A percentile compares a stretch with the other conserved stretches of the same genome.
Evolutionary conservation across 2,113 vertebrate species (phyloP).

Genomic region (Amphilophus citrinellus): DNA sequence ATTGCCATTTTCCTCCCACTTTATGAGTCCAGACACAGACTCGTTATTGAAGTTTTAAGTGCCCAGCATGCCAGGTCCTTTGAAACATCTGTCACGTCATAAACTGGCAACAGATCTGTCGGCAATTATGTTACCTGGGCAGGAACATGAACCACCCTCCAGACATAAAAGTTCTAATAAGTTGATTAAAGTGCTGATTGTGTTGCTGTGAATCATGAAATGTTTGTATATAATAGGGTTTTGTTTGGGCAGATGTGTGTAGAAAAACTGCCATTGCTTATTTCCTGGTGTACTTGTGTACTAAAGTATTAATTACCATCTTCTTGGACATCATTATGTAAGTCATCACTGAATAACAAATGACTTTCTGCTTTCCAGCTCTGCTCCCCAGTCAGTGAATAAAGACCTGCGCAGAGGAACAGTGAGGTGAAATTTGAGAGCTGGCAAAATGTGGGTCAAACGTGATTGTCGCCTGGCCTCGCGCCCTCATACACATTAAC

Average conservation of each 20-base stretch:
- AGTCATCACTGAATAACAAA: not conserved
- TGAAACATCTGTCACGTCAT: constrained; percentile 61
- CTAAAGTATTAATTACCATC: not conserved
- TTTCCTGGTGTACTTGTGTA: not conserved
- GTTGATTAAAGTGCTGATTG: not conserved
- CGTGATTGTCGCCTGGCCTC: constrained; percentile 65
- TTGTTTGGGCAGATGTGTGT: not conserved
- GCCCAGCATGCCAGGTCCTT: constrained; percentile 36
- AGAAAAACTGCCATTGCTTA: not conserved
- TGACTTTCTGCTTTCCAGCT: constrained; percentile 25
- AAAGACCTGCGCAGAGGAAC: constrained; percentile 23
- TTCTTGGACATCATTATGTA: not conserved
- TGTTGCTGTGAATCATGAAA: not conserved
- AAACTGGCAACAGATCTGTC: constrained; percentile 53
- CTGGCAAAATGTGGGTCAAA: constrained; percentile 78
- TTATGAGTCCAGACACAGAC: constrained; percentile 42
- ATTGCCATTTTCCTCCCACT: constrained; percentile 6
- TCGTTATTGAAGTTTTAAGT: constrained; percentile 30
- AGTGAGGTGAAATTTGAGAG: constrained; percentile 69
- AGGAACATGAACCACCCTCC: not conserved
- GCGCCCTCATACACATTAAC: constrained; percentile 63
- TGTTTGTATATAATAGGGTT: not conserved
- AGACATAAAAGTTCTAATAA: not conserved
- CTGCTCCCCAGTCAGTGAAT: constrained; percentile 25
- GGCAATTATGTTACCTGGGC: constrained; percentile 42